Conservation (phyloP, 2,888 invertebrate genomes). For the Andricus curvator region DNA sequence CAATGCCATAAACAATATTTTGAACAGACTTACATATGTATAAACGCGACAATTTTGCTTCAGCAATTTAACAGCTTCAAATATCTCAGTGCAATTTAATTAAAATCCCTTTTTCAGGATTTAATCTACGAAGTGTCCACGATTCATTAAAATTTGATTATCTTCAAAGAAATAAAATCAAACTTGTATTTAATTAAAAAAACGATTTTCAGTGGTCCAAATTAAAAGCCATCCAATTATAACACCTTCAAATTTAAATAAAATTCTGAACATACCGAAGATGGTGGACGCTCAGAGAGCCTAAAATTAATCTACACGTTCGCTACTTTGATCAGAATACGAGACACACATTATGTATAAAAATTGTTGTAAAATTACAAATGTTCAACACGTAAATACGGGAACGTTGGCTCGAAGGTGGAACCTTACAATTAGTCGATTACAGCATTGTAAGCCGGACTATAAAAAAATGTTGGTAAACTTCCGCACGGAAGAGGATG, state of each 20-base stretch:
- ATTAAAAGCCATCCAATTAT: background rate
- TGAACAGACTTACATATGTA: background rate
- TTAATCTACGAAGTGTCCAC: background rate
- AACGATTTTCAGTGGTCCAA: background rate
- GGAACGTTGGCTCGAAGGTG: constrained; percentile 19
- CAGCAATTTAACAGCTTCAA: background rate
- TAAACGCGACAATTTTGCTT: constrained; percentile 2
- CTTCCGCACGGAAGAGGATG: constrained; percentile 36
- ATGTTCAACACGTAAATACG: constrained; percentile 24
- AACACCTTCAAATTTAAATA: background rate
- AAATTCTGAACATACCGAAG: background rate
- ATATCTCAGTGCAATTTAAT: background rate
- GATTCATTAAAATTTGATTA: background rate
- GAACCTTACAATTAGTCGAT: constrained; percentile 30
- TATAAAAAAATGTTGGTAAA: background rate
- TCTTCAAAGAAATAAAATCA: background rate
- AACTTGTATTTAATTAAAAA: background rate
- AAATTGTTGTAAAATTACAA: constrained; percentile 41
- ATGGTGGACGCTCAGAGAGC: background rate
- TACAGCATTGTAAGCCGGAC: constrained; percentile 40
- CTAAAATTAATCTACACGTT: constrained; percentile 25
- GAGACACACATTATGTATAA: constrained; percentile 34
- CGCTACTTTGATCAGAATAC: constrained; percentile 25
- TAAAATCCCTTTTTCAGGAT: background rate
- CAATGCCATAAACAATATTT: constrained; percentile 35